A percentile compares a stretch with the other conserved stretches of the same genome.
Conservation (phyloP, 2,113 vertebrate genomes). For the Papio anubis region DNA sequence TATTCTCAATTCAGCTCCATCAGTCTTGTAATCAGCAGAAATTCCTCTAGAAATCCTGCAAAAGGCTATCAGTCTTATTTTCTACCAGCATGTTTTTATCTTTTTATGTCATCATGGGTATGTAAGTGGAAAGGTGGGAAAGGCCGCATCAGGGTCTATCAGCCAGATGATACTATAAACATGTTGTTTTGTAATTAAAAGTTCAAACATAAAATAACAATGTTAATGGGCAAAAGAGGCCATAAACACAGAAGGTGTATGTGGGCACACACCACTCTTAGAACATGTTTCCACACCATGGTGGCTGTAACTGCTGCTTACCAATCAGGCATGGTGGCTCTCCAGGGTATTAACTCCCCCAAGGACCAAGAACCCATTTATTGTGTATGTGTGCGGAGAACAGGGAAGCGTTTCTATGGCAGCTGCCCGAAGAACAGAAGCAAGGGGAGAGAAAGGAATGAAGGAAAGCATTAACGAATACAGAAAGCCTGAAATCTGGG, state of each 20-base stretch:
- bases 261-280: neutral
- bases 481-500: neutral
- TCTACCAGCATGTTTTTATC: neutral
- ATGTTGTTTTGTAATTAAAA: neutral
- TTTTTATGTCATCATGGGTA: neutral
- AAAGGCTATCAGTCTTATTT: neutral
- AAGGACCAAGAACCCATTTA: neutral
- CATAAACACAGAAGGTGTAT: neutral
- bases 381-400: neutral
- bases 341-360: neutral
- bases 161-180: neutral
- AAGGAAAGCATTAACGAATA: neutral
- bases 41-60: neutral
- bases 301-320: neutral
- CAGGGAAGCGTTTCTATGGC: neutral
- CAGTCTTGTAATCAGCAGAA: neutral
- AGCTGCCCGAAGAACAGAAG: neutral
- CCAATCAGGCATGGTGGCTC: neutral
- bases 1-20: neutral
- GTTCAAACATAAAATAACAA: neutral
- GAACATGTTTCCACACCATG: neutral
- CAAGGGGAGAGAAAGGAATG: neutral
- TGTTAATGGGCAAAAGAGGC: neutral
- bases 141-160: neutral
- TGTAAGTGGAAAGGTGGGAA: neutral